Percentiles rank a stretch among this genome's conserved stretches.
phyloP scores from a whole-genome alignment of 2,888 invertebrate genomes.

The Drosophila stalkeri region DNA sequence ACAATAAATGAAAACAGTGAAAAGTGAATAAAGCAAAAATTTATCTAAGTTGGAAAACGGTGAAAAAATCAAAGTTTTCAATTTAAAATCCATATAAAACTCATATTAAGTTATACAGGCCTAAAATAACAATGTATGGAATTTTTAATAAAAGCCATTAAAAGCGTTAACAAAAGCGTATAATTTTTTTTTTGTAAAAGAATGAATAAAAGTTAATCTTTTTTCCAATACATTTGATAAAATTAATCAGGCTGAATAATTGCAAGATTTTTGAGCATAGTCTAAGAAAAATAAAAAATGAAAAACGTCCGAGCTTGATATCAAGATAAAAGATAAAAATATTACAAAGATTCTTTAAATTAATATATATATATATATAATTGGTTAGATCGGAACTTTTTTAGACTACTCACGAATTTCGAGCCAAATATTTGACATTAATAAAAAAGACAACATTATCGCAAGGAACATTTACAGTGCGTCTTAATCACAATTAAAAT shows the following conservation, averaged over 20 bases:
- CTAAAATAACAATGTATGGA: slow-evolving; percentile 29
- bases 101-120: slow-evolving; percentile 46
- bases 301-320: slow-evolving; percentile 3
- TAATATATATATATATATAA: background rate
- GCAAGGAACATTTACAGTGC: slow-evolving; percentile 70
- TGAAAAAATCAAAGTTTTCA: slow-evolving; percentile 74
- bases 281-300: background rate
- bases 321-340: background rate
- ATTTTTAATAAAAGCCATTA: slow-evolving; percentile 42
- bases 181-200: slow-evolving; percentile 78
- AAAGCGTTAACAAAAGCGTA: slow-evolving; percentile 61
- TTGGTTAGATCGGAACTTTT: background rate
- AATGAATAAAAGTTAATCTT: slow-evolving; percentile 73
- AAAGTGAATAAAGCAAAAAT: slow-evolving; percentile 34
- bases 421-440: background rate
- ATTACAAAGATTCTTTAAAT: background rate
- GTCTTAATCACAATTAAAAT: slow-evolving; percentile 54
- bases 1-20: slow-evolving; percentile 55
- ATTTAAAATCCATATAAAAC: slow-evolving; percentile 41
- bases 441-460: slow-evolving; percentile 44
- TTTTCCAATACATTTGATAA: slow-evolving; percentile 36
- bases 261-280: background rate
- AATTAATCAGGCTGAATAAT: slow-evolving; percentile 13
- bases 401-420: background rate
- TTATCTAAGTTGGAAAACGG: slow-evolving; percentile 63